Evolutionary conservation across 2,888 invertebrate species (phyloP).

Genomic region (Xylocampa areola): DNA sequence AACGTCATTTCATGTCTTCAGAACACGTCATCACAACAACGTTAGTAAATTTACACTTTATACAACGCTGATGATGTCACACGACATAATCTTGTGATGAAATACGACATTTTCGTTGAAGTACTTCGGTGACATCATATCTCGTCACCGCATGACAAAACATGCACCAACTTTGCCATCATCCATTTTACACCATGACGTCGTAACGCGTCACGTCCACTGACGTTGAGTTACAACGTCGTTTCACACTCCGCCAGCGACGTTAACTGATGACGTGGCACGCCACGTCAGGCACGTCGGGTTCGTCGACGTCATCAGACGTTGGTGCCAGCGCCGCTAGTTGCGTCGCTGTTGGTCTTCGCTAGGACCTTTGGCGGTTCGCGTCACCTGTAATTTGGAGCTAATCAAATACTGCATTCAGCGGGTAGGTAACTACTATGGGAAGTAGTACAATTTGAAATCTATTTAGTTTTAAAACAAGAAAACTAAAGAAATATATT

Average conservation of each 20-base stretch:
- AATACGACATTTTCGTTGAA: no score
- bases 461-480: no score
- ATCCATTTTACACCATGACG: neutral
- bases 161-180: neutral
- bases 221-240: slow-evolving; percentile 4
- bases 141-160: neutral
- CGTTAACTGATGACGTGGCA: slow-evolving; percentile 71
- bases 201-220: neutral
- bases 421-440: no score
- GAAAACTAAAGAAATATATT: no score
- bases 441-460: no score
- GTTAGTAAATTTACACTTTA: no score
- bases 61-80: no score
- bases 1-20: slow-evolving; percentile 39
- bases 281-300: slow-evolving; percentile 58
- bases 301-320: slow-evolving; percentile 63
- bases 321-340: slow-evolving; percentile 67
- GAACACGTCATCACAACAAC: slow-evolving; percentile 1
- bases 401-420: no score
- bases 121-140: neutral
- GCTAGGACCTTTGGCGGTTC: slow-evolving; percentile 80
- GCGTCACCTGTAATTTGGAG: slow-evolving; percentile 63
- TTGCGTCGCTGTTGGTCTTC: slow-evolving; percentile 80
- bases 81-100: no score
- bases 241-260: slow-evolving; percentile 27